A percentile compares a stretch with the other conserved stretches of the same genome.
Conservation (phyloP, 35 echinoderm and acorn worm species). For the Diadema setosum region DNA sequence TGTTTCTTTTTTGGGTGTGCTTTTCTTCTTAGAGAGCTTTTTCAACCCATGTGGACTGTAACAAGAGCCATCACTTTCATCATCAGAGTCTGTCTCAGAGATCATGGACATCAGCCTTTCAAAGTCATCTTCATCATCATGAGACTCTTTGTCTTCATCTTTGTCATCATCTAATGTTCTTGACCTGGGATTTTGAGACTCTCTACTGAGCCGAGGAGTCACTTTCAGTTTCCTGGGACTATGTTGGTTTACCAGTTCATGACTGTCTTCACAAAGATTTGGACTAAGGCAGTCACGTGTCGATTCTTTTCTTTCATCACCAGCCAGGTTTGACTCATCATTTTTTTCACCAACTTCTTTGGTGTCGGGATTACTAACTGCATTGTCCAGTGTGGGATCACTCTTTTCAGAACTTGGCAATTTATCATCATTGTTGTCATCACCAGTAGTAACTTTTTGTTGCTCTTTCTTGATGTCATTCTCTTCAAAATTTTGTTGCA, state of each 20-base stretch:
- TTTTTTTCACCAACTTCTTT: neutral
- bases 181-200: neutral
- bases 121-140: neutral
- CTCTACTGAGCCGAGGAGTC: neutral
- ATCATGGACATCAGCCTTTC: constrained; percentile 1
- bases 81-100: neutral
- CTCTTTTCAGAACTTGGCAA: no score
- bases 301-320: neutral
- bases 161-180: neutral
- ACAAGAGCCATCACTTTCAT: neutral
- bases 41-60: neutral
- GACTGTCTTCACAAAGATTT: neutral
- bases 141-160: neutral
- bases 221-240: constrained; percentile 1
- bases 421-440: no score
- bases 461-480: no score
- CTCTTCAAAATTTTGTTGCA: no score
- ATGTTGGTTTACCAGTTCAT: neutral
- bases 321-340: neutral
- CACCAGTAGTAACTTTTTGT: no score
- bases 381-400: no score
- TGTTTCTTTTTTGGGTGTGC: neutral
- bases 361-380: neutral
- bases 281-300: neutral
- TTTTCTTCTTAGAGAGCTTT: neutral